Base-by-base conservation (phyloP, 2,888 invertebrate genomes). In the Unio pictorum region DNA sequence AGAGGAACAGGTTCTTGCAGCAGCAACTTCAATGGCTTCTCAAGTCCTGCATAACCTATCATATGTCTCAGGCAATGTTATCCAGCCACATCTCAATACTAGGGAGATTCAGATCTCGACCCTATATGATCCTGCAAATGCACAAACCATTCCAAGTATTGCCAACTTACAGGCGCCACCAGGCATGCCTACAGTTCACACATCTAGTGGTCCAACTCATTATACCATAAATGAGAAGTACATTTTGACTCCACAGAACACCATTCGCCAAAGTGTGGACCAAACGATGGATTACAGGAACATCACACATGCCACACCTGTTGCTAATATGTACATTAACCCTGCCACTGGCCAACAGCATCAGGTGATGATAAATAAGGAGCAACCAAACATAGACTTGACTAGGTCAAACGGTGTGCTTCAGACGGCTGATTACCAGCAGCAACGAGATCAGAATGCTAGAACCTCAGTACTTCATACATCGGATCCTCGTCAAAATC, bases 201-300 rank as follows among this genome's bases (percentile, higher is more conserved):
- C 75, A 4, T 64, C 68, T n/a, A n/a, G 73, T 45, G 45, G 28
- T 23, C 71, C 69, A 8, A 54, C 69, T 5, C 77, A 75, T 45
- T 77, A 77, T 55, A 69, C 75, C 61, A 69, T 77, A 1, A 75
- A 67, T 67, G 76, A 76, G 45, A 74, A 76, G 55, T 70, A 59
- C 69, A 72, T 45, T 30, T 58, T 34, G 59, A 66, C 58, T 68
- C 62, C 26, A 63, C 66, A 64, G 67, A 72, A 63, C 64, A 66
- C 28, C 66, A 72, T 69, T 61, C 68, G 45, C 3, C 45, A 45
- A 45, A 45, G 15, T 45, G 15, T 45, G 8, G 68, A 71, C 18
- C 72, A 72, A 56, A 76, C 68, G 26, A 71, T 75, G 26, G 82
- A 82, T 26, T 81, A 79, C 58, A 74, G 79, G 67, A 71, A 77